Base-by-base conservation (phyloP, 2,113 vertebrate genomes). In the Toxostoma redivivum region DNA sequence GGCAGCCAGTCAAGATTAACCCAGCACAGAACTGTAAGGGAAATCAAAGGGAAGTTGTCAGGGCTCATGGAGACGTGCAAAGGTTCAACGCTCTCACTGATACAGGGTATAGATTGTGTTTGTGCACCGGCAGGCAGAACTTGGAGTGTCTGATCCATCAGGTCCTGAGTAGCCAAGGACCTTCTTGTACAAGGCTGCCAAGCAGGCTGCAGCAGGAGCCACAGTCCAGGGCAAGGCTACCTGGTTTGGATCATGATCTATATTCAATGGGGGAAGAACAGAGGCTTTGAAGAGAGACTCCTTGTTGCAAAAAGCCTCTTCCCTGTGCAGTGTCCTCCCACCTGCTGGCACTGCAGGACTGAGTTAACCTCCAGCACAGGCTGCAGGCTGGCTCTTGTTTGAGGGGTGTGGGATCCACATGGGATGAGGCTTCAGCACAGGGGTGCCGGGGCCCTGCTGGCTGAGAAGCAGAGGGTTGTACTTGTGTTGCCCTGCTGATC, bases 381-480 rank as follows among this genome's bases (percentile, higher is more conserved):
- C 44, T 86, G 28, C 27, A 5, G 28, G 17, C 12, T 54, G 61
- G 33, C 60, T 64, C 8, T 15, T 6, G 9, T 14, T 14, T 37
- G 27, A 64, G 57, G 20, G 13, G 1, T 15, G 12, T 5, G 10
- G 31, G n/a, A 35, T 12, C 6, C 8, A 3, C 31, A 18, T 0
- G 1, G 53, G 17, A 25, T 37, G 27, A 33, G 27, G 12, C 5
- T 5, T 33, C 28, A 64, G 56, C 4, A 0, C 1, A 4, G 53
- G 0, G 1, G 33, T 5, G 1, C 62, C 8, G 19, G n/a, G 18
- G 3, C 14, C 27, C 35, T 71, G 28, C 35, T 58, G 13, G 3
- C 15, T 61, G 35, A 51, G 18, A 60, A 20, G 54, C 2, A 3
- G n/a, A 30, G 27, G 16, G 6, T 18, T 87, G 20, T 48, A 16